A percentile compares a stretch with the other conserved stretches of the same genome.
Conservation (phyloP, 2,797 vertebrate genomes). For the Uromys caudimaculatus region DNA sequence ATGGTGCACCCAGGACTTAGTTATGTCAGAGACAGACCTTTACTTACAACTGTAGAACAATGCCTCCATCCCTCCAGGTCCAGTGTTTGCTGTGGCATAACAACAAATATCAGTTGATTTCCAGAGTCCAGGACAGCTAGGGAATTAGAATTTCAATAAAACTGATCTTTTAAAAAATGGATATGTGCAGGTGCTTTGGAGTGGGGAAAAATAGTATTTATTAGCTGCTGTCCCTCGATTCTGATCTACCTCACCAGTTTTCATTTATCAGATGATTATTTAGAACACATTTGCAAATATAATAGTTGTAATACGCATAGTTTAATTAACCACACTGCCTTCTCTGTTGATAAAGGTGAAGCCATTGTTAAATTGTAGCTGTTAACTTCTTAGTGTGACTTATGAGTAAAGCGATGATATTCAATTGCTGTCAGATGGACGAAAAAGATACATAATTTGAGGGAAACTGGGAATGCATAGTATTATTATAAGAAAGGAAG, state of each 20-base stretch:
- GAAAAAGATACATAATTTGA: background rate
- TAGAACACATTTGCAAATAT: slow-evolving; percentile 49
- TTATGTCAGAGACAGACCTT: background rate
- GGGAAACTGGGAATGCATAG: background rate
- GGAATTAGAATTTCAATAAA: background rate
- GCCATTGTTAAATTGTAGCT: background rate
- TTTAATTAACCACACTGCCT: slow-evolving; percentile 61
- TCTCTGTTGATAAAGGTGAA: slow-evolving; percentile 52
- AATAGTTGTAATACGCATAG: background rate
- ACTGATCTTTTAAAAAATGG: background rate
- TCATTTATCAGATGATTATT: slow-evolving; percentile 11
- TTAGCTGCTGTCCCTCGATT: background rate
- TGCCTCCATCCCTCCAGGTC: background rate
- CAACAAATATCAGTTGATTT: background rate
- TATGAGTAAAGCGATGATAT: background rate
- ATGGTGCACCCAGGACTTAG: background rate
- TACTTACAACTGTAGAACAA: background rate
- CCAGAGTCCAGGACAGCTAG: background rate
- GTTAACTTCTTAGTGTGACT: background rate
- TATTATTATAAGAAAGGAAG: background rate
- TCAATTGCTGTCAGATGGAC: background rate
- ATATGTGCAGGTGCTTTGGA: background rate
- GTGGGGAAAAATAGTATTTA: slow-evolving; percentile 11
- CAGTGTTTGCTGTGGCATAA: background rate
- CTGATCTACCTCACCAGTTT: background rate